Evolutionary conservation across 2,113 vertebrate genomes (phyloP).

Genomic region (Natator depressus): DNA sequence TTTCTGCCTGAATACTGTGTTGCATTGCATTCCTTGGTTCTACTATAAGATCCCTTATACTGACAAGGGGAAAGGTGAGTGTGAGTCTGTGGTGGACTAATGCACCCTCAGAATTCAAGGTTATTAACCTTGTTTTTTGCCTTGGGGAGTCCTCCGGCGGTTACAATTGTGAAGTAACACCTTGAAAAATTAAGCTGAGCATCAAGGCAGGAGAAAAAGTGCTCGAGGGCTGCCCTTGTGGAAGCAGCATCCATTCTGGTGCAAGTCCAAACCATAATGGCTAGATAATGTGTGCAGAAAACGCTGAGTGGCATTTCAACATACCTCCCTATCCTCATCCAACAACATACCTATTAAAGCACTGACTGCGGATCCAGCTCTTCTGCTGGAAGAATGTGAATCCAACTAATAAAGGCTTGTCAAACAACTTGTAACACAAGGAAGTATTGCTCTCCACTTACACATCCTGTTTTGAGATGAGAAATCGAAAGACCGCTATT

Average conservation of each 20-base stretch:
- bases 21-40: not conserved
- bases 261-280: not conserved
- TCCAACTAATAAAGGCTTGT: not conserved
- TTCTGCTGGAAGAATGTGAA: not conserved
- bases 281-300: not conserved
- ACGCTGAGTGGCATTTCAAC: not conserved
- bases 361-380: accelerated
- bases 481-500: not conserved
- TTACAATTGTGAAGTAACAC: not conserved
- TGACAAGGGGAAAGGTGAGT: not conserved
- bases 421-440: not conserved
- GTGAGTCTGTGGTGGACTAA: not conserved
- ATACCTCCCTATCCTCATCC: not conserved
- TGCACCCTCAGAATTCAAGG: not conserved
- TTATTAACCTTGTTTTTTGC: not conserved
- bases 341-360: not conserved
- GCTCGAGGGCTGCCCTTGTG: not conserved
- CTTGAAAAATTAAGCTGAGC: not conserved
- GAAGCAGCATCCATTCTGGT: not conserved
- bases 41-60: not conserved
- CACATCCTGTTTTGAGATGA: not conserved
- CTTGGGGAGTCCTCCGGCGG: not conserved
- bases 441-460: not conserved
- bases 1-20: not conserved
- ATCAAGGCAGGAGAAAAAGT: not conserved